These are phyloP conservation scores for Strigamia transsilvanica DNA, from an alignment of 2,888 invertebrate genomes.

Conservation along the genomic window DNA sequence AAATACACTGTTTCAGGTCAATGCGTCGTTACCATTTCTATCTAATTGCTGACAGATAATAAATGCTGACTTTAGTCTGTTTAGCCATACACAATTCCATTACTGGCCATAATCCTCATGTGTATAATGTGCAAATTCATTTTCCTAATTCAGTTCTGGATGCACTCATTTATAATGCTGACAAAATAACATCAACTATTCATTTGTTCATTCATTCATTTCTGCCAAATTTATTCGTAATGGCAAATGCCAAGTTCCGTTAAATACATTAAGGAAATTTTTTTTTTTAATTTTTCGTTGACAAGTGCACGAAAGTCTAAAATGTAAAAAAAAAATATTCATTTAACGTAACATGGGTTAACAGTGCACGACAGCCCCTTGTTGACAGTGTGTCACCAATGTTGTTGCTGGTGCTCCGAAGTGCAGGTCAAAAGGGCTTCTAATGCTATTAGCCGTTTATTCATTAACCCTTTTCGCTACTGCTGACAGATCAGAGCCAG, in stretches of 20 bases:
- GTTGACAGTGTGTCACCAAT: constrained; percentile 31
- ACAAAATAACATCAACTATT: constrained; percentile 31
- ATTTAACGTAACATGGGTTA: constrained; percentile 22
- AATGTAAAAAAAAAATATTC: constrained; percentile 24
- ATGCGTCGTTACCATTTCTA: not conserved
- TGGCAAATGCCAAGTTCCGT: not conserved
- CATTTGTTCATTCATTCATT: constrained; percentile 5
- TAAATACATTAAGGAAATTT: not conserved
- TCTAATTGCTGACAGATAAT: constrained; percentile 35
- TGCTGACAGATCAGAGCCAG: constrained; percentile 38
- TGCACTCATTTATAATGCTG: constrained; percentile 17
- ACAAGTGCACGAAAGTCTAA: not conserved
- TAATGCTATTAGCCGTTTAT: constrained; percentile 38
- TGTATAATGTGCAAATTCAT: constrained; percentile 35
- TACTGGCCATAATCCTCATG: constrained; percentile 15
- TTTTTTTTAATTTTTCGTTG: not conserved
- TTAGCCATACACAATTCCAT: constrained; percentile 28
- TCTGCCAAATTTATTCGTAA: not conserved
- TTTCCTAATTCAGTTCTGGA: constrained; percentile 38
- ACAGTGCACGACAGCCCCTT: constrained; percentile 12
- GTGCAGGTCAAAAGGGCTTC: constrained; percentile 38
- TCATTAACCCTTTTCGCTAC: constrained; percentile 38
- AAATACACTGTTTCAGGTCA: not conserved
- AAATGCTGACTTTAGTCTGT: constrained; percentile 31
- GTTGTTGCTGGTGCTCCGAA: constrained; percentile 34